These are phyloP conservation scores for Eulemur rufifrons DNA, from an alignment of 2,113 vertebrate genomes.

Conservation along the genomic window DNA sequence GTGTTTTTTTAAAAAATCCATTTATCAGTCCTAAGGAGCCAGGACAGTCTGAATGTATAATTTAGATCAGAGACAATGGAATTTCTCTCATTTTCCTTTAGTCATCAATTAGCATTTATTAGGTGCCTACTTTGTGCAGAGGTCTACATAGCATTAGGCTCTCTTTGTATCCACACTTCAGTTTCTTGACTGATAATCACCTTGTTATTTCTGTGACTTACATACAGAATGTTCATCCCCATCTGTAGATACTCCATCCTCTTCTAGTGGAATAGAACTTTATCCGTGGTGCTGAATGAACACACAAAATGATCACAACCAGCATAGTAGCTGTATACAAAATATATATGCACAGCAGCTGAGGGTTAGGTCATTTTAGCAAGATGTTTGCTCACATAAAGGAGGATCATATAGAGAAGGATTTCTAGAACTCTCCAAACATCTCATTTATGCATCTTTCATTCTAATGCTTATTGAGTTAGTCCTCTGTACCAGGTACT, in stretches of 20 bases:
- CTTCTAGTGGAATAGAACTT: neutral
- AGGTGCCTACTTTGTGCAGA: neutral
- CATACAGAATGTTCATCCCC: neutral
- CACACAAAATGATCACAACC: neutral
- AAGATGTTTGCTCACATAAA: neutral
- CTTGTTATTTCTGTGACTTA: neutral
- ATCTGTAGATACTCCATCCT: neutral
- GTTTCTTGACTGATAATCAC: neutral
- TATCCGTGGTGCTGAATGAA: neutral
- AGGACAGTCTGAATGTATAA: constrained; percentile 32
- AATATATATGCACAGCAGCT: neutral
- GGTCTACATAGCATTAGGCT: neutral
- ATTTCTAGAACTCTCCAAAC: neutral
- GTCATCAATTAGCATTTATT: constrained; percentile 2
- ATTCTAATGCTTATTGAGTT: neutral
- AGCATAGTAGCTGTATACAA: neutral
- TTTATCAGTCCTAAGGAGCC: constrained; percentile 28
- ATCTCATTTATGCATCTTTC: neutral
- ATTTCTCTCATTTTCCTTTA: constrained; percentile 42
- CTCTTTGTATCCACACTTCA: neutral
- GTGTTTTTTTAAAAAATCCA: constrained; percentile 27
- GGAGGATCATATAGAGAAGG: neutral
- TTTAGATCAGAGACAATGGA: constrained; percentile 42
- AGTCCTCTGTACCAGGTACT: neutral
- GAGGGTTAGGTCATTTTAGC: neutral